phyloP scores from a whole-genome alignment of 2,113 vertebrate genomes.

The Uropsilus gracilis region DNA sequence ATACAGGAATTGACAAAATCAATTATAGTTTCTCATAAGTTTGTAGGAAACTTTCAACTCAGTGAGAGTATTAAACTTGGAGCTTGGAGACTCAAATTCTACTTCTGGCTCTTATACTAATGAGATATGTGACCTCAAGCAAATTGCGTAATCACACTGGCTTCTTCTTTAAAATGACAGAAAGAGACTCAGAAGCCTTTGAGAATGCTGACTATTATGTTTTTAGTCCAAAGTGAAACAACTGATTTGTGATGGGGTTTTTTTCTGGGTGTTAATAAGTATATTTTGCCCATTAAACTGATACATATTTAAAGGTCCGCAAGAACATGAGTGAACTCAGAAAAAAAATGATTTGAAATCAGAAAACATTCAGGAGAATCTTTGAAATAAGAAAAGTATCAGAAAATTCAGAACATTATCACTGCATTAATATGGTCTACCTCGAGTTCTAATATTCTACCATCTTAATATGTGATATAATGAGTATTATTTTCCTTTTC shows the following conservation, averaged over 20 bases:
- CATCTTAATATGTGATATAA: background rate
- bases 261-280: background rate
- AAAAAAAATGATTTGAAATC: background rate
- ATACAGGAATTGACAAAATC: constrained; percentile 40
- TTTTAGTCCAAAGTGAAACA: background rate
- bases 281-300: background rate
- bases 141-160: background rate
- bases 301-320: background rate
- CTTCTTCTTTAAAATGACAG: constrained; percentile 50
- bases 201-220: background rate
- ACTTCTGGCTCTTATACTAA: background rate
- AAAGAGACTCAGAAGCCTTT: background rate
- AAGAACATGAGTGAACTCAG: background rate
- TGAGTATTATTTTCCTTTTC: too few species aligned
- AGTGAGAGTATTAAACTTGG: background rate
- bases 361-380: too few species aligned
- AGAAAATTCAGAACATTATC: background rate
- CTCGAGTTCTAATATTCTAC: background rate
- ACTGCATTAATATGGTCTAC: background rate
- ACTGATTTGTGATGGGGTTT: background rate
- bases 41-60: constrained; percentile 13
- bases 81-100: background rate
- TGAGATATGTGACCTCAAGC: constrained; percentile 22
- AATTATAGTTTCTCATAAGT: constrained; percentile 20
- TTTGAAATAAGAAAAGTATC: background rate